Evolutionary conservation across 2,113 vertebrate species (phyloP), one percentile per base, ranked within the genome.

Genomic region (Vombatus ursinus): DNA sequence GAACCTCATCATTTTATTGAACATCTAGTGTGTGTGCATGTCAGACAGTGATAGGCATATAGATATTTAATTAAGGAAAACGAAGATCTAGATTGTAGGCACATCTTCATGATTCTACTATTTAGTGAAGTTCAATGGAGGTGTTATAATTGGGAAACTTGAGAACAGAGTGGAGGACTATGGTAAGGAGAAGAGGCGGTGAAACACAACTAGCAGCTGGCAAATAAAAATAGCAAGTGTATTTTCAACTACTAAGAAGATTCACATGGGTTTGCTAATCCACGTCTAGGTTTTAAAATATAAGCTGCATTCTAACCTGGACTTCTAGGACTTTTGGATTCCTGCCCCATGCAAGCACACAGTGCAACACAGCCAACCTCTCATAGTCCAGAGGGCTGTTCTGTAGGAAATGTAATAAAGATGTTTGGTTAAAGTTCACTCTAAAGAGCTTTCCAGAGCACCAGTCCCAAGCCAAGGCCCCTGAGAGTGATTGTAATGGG

Each of bases 311-410:
- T 52, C 98, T 50, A 92, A 99, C 99, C 99, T 99, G 97, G 52
- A 50, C 97, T 98, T 99, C 98, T 92, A 97, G 95, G 49, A 97
- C 93, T 89, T n/a, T 92, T 0, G 94, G 57, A 28, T 97, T 97
- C 25, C 0, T 93, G 0, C 98, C 96, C 95, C 99, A 98, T 14
- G 99, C 98, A 77, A 99, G 98, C 89, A 99, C 96, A 97, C 99
- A 99, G 96, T 99, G 99, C 94, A 99, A 97, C 0, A 98, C 98
- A 0, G 99, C 99, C 97, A 99, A 90, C 90, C 98, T 98, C 94
- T 99, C 99, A 0, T 98, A 98, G 96, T 99, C 99, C 1, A 0
- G 97, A 94, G 93, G 94, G 89, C 98, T 97, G 68, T 93, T 97
- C 97, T 97, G 95, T 0, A 99, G 98, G 37, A 99, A 97, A 93